Percentiles rank a stretch among this genome's conserved stretches.
Conservation (phyloP, 2,888 invertebrate genomes). For the Synanthedon formicaeformis region DNA sequence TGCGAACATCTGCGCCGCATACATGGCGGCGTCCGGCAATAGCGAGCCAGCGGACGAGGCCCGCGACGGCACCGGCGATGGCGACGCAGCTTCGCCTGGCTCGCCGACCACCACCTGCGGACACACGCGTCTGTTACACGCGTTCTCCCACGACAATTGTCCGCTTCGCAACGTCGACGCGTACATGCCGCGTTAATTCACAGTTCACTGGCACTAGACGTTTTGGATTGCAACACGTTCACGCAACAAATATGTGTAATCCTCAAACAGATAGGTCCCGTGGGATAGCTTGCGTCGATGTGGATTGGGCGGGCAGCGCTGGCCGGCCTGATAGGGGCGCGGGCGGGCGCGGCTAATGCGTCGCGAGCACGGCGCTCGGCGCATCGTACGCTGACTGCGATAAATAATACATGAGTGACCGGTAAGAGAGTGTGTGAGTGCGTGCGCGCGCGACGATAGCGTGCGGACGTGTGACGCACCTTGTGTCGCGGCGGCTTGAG, state of each 20-base stretch:
- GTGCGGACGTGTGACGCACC: constrained; percentile 72
- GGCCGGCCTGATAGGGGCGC: constrained; percentile 72
- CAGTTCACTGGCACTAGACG: constrained; percentile 59
- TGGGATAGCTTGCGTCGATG: constrained; percentile 64
- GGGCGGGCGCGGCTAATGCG: constrained; percentile 70
- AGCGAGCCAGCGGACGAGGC: constrained; percentile 70
- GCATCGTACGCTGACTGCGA: constrained; percentile 72
- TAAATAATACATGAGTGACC: constrained; percentile 69
- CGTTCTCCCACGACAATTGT: constrained; percentile 72
- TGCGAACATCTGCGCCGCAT: constrained; percentile 78
- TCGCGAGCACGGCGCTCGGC: constrained; percentile 69
- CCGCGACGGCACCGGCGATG: constrained; percentile 74
- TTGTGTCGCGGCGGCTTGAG: constrained; percentile 74
- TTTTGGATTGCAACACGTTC: constrained; percentile 44
- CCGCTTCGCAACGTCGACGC: constrained; percentile 73
- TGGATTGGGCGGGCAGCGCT: constrained; percentile 72
- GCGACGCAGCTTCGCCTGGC: constrained; percentile 72
- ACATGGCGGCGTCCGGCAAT: constrained; percentile 75
- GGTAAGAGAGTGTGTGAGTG: constrained; percentile 62
- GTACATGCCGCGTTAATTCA: constrained; percentile 65
- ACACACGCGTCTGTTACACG: constrained; percentile 75
- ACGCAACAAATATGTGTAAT: constrained; percentile 34
- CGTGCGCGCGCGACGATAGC: constrained; percentile 69
- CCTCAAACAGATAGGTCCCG: constrained; percentile 29
- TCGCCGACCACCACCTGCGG: constrained; percentile 70